Evolutionary conservation across 2,888 invertebrate species (phyloP), one percentile per base, ranked within the genome.

Genomic region (Drosophila mercatorum): DNA sequence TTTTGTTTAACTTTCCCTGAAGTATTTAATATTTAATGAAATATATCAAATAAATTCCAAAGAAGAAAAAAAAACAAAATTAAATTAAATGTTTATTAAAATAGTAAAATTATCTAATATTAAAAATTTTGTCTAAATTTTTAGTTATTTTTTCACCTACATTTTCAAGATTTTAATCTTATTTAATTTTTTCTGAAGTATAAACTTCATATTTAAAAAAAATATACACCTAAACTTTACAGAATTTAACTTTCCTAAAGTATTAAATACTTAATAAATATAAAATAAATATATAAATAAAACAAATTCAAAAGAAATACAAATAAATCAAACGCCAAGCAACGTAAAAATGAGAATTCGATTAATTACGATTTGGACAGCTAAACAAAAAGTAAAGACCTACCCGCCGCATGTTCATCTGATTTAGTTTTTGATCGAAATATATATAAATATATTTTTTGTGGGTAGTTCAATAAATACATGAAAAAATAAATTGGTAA

Each of bases 371-470:
- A 59, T 53, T 66, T 46, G 63, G 72, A 80, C 53, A 73, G 56
- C 68, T 68, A 70, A 74, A 65, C 62, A 41, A 75, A 66, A 78
- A 78, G 56, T 46, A 64, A 74, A 85, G 83, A 83, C 83, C 83
- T 88, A 88, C 83, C 83, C 71, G 73, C 67, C 69, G 68, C 81
- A 76, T 83, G 86, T 83, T 83, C 83, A 77, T 85, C 83, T 82
- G 72, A 76, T 63, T 57, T 77, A 72, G 55, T 57, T 68, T 68
- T 53, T 58, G 38, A 53, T 52, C 52, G 34, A 41, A 26, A 55
- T 28, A 55, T 55, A 55, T 41, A 12, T 28, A n/a, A 11, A 55
- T 28, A 55, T 53, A 60, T 56, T 62, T 53, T 53, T 59, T 56
- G 68, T 69, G 62, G 43, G 44, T 60, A 60, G 61, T 76, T 73